Evolutionary conservation across 2,797 vertebrate species (phyloP).

Genomic region (Macropodus opercularis): DNA sequence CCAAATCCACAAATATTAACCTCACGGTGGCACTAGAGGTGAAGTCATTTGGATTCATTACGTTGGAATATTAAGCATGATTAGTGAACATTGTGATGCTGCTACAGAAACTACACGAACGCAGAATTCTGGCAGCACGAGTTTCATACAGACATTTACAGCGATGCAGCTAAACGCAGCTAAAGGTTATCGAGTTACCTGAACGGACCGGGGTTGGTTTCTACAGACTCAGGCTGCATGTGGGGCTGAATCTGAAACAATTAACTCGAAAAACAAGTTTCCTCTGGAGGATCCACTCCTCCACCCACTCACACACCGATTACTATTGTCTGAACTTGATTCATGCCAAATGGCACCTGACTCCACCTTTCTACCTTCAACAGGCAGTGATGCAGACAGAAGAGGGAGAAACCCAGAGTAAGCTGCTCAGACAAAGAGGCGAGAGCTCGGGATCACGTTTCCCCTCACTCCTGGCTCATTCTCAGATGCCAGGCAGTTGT

Average conservation of each 20-base stretch:
- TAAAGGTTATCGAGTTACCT: not conserved
- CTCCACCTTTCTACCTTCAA: slow-evolving; percentile 34
- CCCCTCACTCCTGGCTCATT: slow-evolving; percentile 42
- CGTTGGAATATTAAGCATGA: not conserved
- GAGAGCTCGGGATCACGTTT: slow-evolving; percentile 47
- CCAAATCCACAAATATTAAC: not conserved
- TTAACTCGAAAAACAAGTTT: slow-evolving; percentile 36
- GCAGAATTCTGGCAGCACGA: not conserved
- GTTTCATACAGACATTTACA: not conserved
- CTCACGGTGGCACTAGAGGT: not conserved
- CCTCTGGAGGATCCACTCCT: slow-evolving; percentile 9
- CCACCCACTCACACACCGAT: slow-evolving; percentile 9
- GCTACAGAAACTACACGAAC: not conserved
- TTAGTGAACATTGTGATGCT: not conserved
- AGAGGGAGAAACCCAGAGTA: slow-evolving; percentile 31
- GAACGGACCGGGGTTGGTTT: not conserved
- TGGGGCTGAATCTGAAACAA: slow-evolving; percentile 24
- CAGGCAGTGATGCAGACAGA: slow-evolving; percentile 47
- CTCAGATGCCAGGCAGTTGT: slow-evolving; percentile 42
- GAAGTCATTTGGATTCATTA: not conserved
- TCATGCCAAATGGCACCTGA: slow-evolving; percentile 44
- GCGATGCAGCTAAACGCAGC: not conserved
- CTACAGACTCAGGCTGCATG: not conserved
- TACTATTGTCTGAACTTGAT: slow-evolving; percentile 34
- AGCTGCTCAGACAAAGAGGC: slow-evolving; percentile 37